Evolutionary conservation across 2,888 invertebrate species (phyloP).

Genomic region (Orthonevra nobilis): DNA sequence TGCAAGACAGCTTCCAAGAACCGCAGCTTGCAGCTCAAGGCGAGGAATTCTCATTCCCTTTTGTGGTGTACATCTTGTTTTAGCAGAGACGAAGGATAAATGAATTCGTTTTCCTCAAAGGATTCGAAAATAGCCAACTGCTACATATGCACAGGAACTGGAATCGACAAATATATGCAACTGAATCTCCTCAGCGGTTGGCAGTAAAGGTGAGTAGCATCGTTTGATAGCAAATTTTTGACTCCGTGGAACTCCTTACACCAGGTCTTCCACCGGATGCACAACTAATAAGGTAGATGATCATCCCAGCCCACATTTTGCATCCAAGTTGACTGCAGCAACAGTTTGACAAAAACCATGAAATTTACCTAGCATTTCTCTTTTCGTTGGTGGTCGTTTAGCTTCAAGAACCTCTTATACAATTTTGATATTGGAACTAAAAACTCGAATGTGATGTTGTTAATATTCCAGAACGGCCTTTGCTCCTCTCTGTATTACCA

Average conservation of each 20-base stretch:
- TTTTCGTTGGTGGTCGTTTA: slow-evolving; percentile 39
- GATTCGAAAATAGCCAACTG: slow-evolving; percentile 19
- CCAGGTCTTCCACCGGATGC: slow-evolving; percentile 34
- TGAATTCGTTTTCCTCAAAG: not conserved
- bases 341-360: slow-evolving; percentile 37
- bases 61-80: slow-evolving; percentile 30
- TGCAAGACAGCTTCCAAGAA: slow-evolving; percentile 40
- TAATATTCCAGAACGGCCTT: slow-evolving; percentile 50
- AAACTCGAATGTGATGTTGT: slow-evolving; percentile 58
- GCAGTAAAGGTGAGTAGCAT: slow-evolving; percentile 10
- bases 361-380: slow-evolving; percentile 54
- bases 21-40: slow-evolving; percentile 52
- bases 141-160: not conserved
- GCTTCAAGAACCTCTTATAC: slow-evolving; percentile 30
- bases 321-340: slow-evolving; percentile 40
- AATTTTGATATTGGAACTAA: slow-evolving; percentile 23
- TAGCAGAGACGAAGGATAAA: slow-evolving; percentile 20
- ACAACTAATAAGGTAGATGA: slow-evolving; percentile 12
- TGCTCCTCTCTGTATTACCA: not conserved
- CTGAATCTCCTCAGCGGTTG: not conserved
- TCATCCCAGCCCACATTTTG: slow-evolving; percentile 29
- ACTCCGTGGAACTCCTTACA: slow-evolving; percentile 32
- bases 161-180: slow-evolving; percentile 38
- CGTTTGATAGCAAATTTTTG: slow-evolving; percentile 6
- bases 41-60: slow-evolving; percentile 34